These are phyloP conservation scores for Eulemur macaco DNA, from an alignment of 2,113 vertebrate genomes.

Conservation along the genomic window DNA sequence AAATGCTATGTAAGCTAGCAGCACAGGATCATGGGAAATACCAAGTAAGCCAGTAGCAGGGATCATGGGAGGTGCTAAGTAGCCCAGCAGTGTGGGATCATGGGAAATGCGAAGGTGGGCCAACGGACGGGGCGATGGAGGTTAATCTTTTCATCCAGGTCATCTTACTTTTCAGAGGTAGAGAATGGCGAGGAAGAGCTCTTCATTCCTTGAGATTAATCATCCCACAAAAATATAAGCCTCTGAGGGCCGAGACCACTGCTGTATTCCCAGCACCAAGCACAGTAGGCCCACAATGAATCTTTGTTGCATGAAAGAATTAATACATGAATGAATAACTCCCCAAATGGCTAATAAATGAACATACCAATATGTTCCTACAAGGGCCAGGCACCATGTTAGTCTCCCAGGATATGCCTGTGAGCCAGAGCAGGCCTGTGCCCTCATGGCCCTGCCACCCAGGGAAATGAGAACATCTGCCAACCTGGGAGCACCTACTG, in stretches of 20 bases:
- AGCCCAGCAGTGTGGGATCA: background rate
- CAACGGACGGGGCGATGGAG: background rate
- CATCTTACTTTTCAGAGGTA: background rate
- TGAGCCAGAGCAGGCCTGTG: background rate
- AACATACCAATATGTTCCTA: background rate
- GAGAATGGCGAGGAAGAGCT: background rate
- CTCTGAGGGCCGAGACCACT: background rate
- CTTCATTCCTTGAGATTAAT: background rate
- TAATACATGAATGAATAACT: background rate
- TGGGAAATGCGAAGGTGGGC: background rate
- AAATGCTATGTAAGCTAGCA: background rate
- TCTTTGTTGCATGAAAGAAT: background rate
- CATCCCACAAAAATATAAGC: background rate
- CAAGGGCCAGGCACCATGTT: background rate
- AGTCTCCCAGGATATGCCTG: background rate
- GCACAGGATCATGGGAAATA: background rate
- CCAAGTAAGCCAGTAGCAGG: fast-evolving
- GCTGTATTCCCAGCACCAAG: background rate
- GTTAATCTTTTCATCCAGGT: background rate
- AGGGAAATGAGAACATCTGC: background rate
- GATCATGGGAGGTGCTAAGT: background rate
- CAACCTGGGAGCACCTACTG: background rate
- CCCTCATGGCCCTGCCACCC: background rate
- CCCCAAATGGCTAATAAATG: background rate
- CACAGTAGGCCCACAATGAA: background rate